A percentile compares a stretch with the other conserved stretches of the same genome.
These are phyloP conservation scores for Otocyon megalotis DNA, from an alignment of 2,113 vertebrate species.

Conservation along the genomic window DNA sequence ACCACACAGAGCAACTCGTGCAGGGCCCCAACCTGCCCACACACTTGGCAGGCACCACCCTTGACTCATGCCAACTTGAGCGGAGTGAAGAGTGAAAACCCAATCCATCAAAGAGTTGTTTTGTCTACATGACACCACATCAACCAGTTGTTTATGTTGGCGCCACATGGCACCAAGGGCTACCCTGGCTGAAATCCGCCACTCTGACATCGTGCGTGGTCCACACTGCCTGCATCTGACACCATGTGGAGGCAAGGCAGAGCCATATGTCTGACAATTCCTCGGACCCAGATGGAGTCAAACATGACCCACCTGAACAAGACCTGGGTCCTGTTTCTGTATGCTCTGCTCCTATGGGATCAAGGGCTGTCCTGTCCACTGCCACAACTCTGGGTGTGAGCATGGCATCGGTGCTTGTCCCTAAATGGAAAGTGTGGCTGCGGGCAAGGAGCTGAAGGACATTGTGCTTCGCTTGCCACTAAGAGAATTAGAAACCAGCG, in stretches of 20 bases:
- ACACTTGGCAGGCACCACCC: neutral
- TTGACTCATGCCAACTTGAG: neutral
- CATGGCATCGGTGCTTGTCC: neutral
- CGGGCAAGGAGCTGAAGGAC: neutral
- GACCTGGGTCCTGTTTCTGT: neutral
- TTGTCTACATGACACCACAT: neutral
- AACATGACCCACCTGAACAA: neutral
- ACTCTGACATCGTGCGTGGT: neutral
- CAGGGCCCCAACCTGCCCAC: neutral
- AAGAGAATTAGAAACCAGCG: neutral
- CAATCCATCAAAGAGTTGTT: neutral
- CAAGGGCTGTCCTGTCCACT: neutral
- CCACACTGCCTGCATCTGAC: neutral
- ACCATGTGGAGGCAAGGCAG: neutral
- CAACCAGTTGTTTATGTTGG: neutral
- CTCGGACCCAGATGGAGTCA: neutral
- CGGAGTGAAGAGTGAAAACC: neutral
- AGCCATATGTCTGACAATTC: neutral
- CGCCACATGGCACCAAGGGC: neutral
- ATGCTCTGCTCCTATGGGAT: neutral
- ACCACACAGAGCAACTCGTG: neutral
- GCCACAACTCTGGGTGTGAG: neutral
- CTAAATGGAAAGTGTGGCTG: fast-evolving
- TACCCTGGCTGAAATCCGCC: neutral
- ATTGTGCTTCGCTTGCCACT: fast-evolving